Percentiles rank a stretch among this genome's conserved stretches.
These are phyloP conservation scores for Pristionchus japonicus DNA, from an alignment of 2,888 invertebrate species.

Conservation along the genomic window DNA sequence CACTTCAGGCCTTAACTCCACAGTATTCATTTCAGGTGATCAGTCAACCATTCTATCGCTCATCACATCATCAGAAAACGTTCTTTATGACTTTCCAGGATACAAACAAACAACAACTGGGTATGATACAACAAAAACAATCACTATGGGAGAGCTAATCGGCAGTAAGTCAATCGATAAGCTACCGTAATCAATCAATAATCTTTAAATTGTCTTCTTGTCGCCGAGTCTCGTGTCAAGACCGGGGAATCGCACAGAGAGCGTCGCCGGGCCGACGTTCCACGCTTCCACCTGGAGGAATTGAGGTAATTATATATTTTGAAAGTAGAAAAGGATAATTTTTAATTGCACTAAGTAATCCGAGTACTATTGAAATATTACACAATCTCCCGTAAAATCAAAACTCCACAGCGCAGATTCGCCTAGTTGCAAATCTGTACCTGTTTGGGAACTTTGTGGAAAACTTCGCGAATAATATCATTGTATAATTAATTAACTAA, in stretches of 20 bases:
- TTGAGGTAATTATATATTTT: neutral
- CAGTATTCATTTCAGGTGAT: neutral
- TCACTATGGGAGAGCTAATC: neutral
- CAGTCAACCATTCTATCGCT: neutral
- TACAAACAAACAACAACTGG: neutral
- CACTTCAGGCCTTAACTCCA: neutral
- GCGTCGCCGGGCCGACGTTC: slow-evolving; percentile 66
- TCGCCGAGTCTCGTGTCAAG: slow-evolving; percentile 53
- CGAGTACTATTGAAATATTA: neutral
- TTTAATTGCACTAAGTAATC: neutral
- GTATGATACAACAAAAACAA: slow-evolving; percentile 38
- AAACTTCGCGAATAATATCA: neutral
- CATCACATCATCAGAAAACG: neutral
- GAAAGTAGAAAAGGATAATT: neutral
- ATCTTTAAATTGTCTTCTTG: slow-evolving; percentile 21
- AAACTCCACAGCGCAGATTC: too few species aligned
- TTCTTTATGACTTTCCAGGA: neutral
- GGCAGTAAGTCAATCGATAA: neutral
- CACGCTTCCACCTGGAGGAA: slow-evolving; percentile 67
- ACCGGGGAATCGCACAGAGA: slow-evolving; percentile 58
- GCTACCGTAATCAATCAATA: slow-evolving; percentile 23
- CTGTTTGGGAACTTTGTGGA: too few species aligned
- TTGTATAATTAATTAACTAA: too few species aligned
- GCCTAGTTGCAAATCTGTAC: too few species aligned
- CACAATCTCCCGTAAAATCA: too few species aligned